Evolutionary conservation across 2,113 vertebrate species (phyloP).

Genomic region (Cheirogaleus medius): DNA sequence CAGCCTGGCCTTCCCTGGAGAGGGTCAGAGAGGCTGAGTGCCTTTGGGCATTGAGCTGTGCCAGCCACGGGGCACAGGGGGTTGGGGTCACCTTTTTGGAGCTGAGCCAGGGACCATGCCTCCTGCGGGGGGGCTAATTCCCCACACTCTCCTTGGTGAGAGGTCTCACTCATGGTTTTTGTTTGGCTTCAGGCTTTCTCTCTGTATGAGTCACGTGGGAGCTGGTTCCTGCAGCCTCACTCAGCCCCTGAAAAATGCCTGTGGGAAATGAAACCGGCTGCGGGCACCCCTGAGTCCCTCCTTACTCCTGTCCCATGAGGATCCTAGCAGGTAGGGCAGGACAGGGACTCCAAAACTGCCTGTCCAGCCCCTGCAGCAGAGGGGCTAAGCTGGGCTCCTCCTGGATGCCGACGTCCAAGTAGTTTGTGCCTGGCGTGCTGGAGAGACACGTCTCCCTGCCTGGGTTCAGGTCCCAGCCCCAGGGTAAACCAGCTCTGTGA

Average conservation of each 20-base stretch:
- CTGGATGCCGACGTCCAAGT: fast-evolving
- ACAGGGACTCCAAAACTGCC: not conserved
- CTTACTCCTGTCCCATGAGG: not conserved
- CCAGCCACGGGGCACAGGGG: fast-evolving
- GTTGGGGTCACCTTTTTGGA: not conserved
- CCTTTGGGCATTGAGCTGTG: not conserved
- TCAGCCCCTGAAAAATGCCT: fast-evolving
- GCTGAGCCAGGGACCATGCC: not conserved
- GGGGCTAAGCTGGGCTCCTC: no score
- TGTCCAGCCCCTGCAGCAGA: no score
- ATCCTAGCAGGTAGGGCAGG: not conserved
- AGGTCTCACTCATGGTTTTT: not conserved
- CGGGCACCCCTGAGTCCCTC: not conserved
- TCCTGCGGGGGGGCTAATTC: not conserved
- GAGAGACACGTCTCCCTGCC: no score
- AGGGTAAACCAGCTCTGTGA: not conserved
- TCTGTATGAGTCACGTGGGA: not conserved
- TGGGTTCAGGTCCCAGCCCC: not conserved
- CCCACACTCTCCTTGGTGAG: not conserved
- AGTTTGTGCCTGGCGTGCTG: not conserved
- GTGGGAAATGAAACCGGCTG: not conserved
- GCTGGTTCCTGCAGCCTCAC: not conserved
- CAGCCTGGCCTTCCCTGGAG: not conserved
- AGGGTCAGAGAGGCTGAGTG: not conserved
- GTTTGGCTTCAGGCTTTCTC: not conserved